Base-by-base conservation (phyloP, 2,888 invertebrate genomes). In the Ceriagrion tenellum region DNA sequence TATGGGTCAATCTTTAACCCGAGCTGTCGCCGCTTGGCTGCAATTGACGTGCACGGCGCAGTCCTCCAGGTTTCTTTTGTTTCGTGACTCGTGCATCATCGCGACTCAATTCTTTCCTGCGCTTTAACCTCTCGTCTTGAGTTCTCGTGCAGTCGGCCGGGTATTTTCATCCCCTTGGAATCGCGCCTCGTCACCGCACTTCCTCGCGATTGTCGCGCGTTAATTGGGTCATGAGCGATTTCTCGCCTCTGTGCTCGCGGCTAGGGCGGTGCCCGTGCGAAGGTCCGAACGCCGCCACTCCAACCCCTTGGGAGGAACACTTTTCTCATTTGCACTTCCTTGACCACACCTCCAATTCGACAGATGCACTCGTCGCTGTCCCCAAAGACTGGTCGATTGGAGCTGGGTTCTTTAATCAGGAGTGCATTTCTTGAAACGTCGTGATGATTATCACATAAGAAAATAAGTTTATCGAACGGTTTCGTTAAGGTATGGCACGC, bases 161-260 rank as follows among this genome's bases (percentile, higher is more conserved):
- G 16, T 12, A 8, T 35, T 81, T 35, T 26, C 81, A 16, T 16
- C 35, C 81, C 81, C 81, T 30, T 26, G 81, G 59, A 35, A 81
- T 81, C 0, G 81, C 69, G 69, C 81, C 35, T 35, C 30, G 81
- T 81, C 69, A 81, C 30, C 30, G 81, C 74, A 35, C 81, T 81
- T 81, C 81, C 35, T 81, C 30, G 81, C 81, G 81, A 81, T 81
- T 35, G 81, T 81, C 81, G 69, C 69, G 81, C 81, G 13, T 35
- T 81, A 81, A 81, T 81, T 81, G 81, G 81, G 81, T 81, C 81
- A 81, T n/a, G 81, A 35, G 81, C 81, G 81, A 81, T 81, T 81
- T 81, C 81, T 81, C 81, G 81, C 81, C 30, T 13, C 26, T 69
- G 23, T 20, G 69, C 69, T 69, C 26, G 69, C 26, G 69, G 30